These are phyloP conservation scores for Bujurquina vittata DNA, from an alignment of 2,113 vertebrate species.

Conservation along the genomic window DNA sequence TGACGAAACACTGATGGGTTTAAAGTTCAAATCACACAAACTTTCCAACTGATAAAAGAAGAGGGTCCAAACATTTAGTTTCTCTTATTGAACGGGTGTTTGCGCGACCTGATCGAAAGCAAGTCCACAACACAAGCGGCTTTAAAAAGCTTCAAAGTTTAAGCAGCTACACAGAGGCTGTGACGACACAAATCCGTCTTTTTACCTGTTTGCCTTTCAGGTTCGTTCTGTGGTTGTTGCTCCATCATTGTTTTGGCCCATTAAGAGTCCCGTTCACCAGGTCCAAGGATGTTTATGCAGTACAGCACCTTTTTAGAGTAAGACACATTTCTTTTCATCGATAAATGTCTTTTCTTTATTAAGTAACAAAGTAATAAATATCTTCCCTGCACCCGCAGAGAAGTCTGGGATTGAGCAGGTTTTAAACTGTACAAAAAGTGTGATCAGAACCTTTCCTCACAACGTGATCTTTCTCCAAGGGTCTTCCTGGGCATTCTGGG, in stretches of 20 bases:
- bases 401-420: neutral
- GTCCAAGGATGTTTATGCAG: neutral
- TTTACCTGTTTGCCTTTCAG: conserved; percentile 12
- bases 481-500: conserved; percentile 68
- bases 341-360: too few relatives aligned
- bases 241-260: conserved; percentile 1
- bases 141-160: too few relatives aligned
- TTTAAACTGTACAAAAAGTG: neutral
- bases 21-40: conserved; percentile 40
- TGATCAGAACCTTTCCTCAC: neutral
- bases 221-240: conserved; percentile 2
- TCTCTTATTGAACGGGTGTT: neutral
- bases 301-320: conserved; percentile 54
- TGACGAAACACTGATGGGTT: conserved; percentile 23
- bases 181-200: neutral
- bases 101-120: neutral
- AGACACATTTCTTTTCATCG: conserved; percentile 24
- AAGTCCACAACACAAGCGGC: neutral
- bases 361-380: neutral
- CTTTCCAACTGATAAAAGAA: neutral
- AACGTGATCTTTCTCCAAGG: conserved; percentile 20
- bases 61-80: accelerated
- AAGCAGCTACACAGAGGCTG: neutral
- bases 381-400: neutral
- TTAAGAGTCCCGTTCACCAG: neutral